Conservation (phyloP, 2,113 vertebrate species). For the Tricholaema leucomelas region DNA sequence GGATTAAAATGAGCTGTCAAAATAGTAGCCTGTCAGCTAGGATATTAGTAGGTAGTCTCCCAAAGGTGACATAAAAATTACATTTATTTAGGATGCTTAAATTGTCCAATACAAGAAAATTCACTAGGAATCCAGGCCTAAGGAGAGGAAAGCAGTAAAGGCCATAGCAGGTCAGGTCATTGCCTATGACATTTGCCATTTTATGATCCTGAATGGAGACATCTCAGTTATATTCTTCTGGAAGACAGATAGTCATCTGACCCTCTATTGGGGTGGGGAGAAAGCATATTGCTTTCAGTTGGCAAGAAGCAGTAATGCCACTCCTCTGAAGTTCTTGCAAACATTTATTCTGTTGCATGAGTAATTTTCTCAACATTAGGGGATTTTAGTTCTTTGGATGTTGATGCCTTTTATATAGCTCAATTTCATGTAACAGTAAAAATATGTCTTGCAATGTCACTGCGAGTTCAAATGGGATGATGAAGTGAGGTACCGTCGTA, state of each 20-base stretch:
- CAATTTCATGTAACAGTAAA: conserved; percentile 25
- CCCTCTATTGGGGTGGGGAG: neutral
- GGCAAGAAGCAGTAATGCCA: conserved; percentile 31
- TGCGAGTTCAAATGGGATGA: conserved; percentile 34
- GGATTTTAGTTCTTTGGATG: conserved; percentile 55
- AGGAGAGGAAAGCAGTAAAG: neutral
- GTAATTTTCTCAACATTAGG: neutral
- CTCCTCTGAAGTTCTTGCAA: conserved; percentile 23
- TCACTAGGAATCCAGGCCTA: neutral
- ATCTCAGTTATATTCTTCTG: conserved; percentile 8
- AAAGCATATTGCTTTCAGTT: conserved; percentile 30
- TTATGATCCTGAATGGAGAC: neutral
- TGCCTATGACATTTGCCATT: neutral
- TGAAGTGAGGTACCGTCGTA: conserved; percentile 14
- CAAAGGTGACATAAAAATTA: neutral
- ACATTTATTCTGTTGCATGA: conserved; percentile 13
- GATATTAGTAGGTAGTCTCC: neutral
- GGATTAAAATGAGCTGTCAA: neutral
- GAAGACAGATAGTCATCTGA: neutral
- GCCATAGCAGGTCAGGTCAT: neutral
- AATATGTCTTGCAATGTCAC: neutral
- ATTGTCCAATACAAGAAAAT: neutral
- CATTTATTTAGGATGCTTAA: neutral
- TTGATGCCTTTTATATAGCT: conserved; percentile 32
- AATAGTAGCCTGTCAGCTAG: neutral